These are phyloP conservation scores for Drosophila kambysellisi DNA, from an alignment of 2,888 invertebrate species.

Conservation along the genomic window DNA sequence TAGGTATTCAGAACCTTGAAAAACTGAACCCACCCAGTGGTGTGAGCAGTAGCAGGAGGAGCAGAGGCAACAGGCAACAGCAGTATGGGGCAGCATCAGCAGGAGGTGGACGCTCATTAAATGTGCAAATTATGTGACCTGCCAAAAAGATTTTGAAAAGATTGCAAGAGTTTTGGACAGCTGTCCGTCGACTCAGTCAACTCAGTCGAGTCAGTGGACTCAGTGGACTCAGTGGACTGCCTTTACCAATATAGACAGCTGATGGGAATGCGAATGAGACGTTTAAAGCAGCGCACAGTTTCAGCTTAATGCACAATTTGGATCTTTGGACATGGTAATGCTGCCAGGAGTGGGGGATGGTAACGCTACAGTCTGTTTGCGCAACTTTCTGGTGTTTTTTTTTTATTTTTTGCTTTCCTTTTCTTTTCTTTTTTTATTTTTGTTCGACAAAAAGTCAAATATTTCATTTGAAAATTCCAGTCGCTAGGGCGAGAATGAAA, in stretches of 20 bases:
- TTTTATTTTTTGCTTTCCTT: neutral
- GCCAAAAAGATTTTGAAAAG: conserved; percentile 61
- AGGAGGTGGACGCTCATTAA: conserved; percentile 47
- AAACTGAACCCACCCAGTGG: conserved; percentile 5
- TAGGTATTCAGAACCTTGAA: conserved; percentile 53
- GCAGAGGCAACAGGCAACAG: neutral
- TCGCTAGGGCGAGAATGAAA: conserved; percentile 76
- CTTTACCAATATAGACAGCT: conserved; percentile 29
- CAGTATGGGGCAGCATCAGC: neutral
- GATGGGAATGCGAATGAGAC: conserved; percentile 18
- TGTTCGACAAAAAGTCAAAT: conserved; percentile 78
- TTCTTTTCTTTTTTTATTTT: conserved; percentile 15
- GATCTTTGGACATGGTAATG: conserved; percentile 2
- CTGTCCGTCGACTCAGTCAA: conserved; percentile 7
- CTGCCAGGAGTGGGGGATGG: conserved; percentile 8
- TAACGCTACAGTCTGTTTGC: conserved; percentile 69
- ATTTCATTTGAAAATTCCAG: conserved; percentile 79
- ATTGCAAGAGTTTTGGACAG: conserved; percentile 18
- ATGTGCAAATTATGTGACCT: conserved; percentile 62
- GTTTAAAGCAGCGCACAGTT: conserved; percentile 46
- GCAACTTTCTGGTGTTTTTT: conserved; percentile 65
- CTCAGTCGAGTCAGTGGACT: neutral
- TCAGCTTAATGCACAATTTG: conserved; percentile 50
- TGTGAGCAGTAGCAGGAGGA: neutral
- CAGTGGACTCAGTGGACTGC: neutral